phyloP scores from a whole-genome alignment of 2,888 invertebrate genomes.

The Pterostichus madidus region DNA sequence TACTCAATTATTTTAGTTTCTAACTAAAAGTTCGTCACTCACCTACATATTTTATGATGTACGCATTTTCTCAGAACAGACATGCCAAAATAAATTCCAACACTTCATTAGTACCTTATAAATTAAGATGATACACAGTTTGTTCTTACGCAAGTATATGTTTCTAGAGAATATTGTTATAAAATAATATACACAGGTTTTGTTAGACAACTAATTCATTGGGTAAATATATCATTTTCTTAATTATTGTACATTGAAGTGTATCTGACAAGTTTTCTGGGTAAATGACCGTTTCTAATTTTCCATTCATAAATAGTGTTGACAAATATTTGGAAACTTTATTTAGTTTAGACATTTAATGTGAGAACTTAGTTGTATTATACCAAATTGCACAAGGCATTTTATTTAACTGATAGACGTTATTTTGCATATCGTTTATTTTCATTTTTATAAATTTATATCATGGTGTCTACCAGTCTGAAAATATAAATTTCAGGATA shows the following conservation, averaged over 20 bases:
- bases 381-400: too few species aligned
- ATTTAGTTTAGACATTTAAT: not conserved
- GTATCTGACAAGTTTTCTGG: constrained; percentile 36
- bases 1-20: constrained; percentile 51
- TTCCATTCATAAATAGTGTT: too few species aligned
- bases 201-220: constrained; percentile 38
- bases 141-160: constrained; percentile 39
- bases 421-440: too few species aligned
- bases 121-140: constrained; percentile 52
- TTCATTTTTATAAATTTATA: too few species aligned
- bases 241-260: constrained; percentile 48
- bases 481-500: too few species aligned
- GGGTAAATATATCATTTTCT: constrained; percentile 41
- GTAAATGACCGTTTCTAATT: not conserved
- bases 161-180: constrained; percentile 38
- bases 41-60: constrained; percentile 33
- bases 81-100: constrained; percentile 58
- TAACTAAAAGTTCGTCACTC: constrained; percentile 49
- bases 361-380: too few species aligned
- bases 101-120: constrained; percentile 62
- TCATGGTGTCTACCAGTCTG: too few species aligned
- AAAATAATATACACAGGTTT: constrained; percentile 49
- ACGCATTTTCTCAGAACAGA: constrained; percentile 38
- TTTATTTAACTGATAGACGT: too few species aligned
- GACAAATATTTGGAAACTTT: not conserved